Conservation (phyloP, 2,113 vertebrate species). For the Mystacornis crossleyi region DNA sequence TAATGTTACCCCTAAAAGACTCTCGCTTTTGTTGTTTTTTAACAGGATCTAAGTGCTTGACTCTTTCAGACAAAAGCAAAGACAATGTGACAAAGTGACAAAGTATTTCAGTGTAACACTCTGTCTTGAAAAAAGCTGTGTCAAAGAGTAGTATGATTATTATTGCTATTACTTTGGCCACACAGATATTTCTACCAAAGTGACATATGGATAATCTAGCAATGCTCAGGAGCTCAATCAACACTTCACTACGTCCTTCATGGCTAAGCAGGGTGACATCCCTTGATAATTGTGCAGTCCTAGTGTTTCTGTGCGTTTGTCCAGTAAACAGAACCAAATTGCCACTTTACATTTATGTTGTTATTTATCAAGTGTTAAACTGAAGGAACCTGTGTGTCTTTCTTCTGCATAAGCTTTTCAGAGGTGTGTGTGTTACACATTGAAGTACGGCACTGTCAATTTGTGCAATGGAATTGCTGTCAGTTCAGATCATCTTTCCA, state of each 20-base stretch:
- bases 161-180: neutral
- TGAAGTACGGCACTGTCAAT: neutral
- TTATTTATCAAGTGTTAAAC: neutral
- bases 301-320: neutral
- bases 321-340: neutral
- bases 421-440: neutral
- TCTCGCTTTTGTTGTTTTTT: neutral
- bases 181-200: neutral
- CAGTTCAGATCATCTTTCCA: neutral
- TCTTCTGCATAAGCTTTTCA: neutral
- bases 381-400: neutral
- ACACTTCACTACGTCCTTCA: neutral
- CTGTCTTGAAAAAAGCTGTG: neutral
- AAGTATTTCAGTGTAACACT: neutral
- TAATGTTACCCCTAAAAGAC: neutral
- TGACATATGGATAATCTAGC: neutral
- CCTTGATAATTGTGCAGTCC: neutral
- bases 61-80: neutral
- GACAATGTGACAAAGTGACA: neutral
- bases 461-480: neutral
- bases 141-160: neutral
- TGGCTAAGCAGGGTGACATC: neutral
- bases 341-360: neutral
- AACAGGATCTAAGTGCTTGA: neutral
- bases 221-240: neutral